Conservation (phyloP, 2,888 invertebrate genomes). For the Agrochola lychnidis region DNA sequence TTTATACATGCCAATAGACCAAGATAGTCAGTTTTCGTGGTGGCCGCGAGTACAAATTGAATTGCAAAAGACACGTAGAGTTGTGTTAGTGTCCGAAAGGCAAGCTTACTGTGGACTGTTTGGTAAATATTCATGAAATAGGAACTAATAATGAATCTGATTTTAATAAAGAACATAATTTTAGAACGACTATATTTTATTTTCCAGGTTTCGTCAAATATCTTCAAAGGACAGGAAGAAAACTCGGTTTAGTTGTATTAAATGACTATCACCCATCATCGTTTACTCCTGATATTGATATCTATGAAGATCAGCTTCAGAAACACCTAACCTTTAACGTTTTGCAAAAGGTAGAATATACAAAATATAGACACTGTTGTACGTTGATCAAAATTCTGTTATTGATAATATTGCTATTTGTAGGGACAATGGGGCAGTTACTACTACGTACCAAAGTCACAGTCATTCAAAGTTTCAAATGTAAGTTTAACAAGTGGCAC, state of each 20-base stretch:
- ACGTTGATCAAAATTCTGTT: background rate
- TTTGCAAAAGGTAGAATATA: background rate
- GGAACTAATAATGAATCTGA: background rate
- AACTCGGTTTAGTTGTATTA: background rate
- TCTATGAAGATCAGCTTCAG: background rate
- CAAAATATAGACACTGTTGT: background rate
- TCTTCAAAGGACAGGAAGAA: background rate
- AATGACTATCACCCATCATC: background rate
- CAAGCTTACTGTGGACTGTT: background rate
- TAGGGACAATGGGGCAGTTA: background rate
- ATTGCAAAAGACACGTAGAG: background rate
- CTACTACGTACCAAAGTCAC: background rate
- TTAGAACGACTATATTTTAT: background rate
- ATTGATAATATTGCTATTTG: background rate
- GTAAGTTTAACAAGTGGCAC: background rate
- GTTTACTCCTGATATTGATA: conserved; percentile 3
- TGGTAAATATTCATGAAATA: background rate
- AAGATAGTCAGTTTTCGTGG: background rate
- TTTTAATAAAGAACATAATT: background rate
- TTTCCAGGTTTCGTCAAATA: background rate
- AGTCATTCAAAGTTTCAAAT: background rate
- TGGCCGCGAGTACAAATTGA: conserved; percentile 2
- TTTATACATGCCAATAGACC: background rate
- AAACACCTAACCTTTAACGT: background rate
- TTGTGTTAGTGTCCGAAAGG: background rate